Base-by-base conservation (phyloP, 2,888 invertebrate species). In the Xanthia togata region DNA sequence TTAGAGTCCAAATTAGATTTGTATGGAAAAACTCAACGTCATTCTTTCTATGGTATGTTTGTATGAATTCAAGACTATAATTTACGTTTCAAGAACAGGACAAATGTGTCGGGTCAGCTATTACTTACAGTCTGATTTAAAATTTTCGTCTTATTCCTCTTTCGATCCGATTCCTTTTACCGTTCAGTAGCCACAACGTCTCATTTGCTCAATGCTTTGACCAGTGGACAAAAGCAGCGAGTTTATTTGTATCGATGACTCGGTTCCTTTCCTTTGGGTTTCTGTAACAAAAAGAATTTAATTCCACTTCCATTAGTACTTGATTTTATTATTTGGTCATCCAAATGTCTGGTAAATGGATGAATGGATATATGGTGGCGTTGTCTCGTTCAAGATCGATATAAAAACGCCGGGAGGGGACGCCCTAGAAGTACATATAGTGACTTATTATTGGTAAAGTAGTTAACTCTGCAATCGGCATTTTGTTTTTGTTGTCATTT, bases 251-350 rank as follows among this genome's bases (percentile, higher is more conserved):
- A 83, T 70, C 59, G 23, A 17, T 84, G 53, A 20, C 35, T 70
- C n/a, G 35, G 31, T 62, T 47, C 5, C 38, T 55, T 81, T 64
- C 47, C 38, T 82, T 80, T 81, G 55, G 63, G 47, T 60, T 53
- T 59, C 20, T 8, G n/a, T 67, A 12, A 38, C 23, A 79, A 70
- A 68, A 69, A 84, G 53, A 53, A 69, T 69, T 80, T 81, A 68
- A 84, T 70, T 70, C 70, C 57, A 81, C 50, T 84, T 73, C n/a
- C 62, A 57, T 73, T 80, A 73, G n/a, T 57, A 53, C 68, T 26
- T 20, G 8, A 8, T 65, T 38, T 60, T 23, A 35, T 72, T 50
- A 57, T 57, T 75, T 26, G n/a, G 31, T 23, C 12, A 8, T 11
- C 23, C 23, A 6, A 57, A 53, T 53, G 4, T 64, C 73, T 62